Percentiles rank a stretch among this genome's conserved stretches.
These are phyloP conservation scores for Pitangus sulphuratus DNA, from an alignment of 2,797 vertebrate species.

Conservation along the genomic window DNA sequence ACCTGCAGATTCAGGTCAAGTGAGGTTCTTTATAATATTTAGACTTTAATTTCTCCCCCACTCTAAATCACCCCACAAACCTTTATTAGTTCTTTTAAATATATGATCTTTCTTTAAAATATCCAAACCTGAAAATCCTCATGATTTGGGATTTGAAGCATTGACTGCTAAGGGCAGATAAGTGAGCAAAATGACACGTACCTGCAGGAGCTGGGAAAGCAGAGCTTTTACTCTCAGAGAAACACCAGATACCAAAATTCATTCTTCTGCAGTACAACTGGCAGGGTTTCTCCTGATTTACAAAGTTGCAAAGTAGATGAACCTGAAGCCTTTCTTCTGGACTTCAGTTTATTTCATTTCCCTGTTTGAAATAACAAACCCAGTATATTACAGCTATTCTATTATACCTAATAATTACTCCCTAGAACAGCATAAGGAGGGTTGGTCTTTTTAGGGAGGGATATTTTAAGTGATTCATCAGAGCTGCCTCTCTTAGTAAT, in stretches of 20 bases:
- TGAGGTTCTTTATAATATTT: neutral
- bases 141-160: neutral
- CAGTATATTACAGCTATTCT: neutral
- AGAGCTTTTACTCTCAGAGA: neutral
- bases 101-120: neutral
- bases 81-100: neutral
- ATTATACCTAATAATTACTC: neutral
- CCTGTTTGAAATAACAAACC: neutral
- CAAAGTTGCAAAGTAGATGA: neutral
- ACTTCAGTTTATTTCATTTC: neutral
- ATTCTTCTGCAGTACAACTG: neutral
- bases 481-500: neutral
- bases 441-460: neutral
- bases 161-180: neutral
- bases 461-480: slow-evolving; percentile 6
- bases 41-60: neutral
- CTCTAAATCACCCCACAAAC: neutral
- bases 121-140: neutral
- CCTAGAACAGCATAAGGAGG: neutral
- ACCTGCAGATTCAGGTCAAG: neutral
- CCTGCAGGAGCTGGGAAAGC: neutral
- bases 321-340: neutral
- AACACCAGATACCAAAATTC: neutral
- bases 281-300: neutral
- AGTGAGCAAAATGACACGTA: neutral